Evolutionary conservation across 1,140 invertebrate genomes (phyloP).

Genomic region (Aphelenchoides fujianensis): DNA sequence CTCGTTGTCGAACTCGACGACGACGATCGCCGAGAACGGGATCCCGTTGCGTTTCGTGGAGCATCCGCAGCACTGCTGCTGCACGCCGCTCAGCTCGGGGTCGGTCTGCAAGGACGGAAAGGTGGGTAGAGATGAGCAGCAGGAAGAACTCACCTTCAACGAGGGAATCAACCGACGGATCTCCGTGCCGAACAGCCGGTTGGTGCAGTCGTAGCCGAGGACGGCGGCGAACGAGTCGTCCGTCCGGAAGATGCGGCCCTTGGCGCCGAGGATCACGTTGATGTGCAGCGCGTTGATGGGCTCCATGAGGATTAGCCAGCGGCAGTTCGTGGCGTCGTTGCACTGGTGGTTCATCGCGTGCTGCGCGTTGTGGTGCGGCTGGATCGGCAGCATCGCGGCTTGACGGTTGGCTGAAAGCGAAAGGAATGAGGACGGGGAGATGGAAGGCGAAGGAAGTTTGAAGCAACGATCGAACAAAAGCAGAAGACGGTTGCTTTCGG

Average conservation of each 20-base stretch:
- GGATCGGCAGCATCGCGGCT: not conserved
- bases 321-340: slow-evolving; percentile 27
- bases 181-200: slow-evolving; percentile 50
- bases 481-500: no score
- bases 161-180: slow-evolving; percentile 42
- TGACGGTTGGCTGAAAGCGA: not conserved
- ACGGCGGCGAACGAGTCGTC: slow-evolving; percentile 44
- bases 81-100: slow-evolving; percentile 21
- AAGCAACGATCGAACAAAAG: no score
- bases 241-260: slow-evolving; percentile 50
- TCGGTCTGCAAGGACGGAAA: no score
- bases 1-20: slow-evolving; percentile 37
- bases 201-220: slow-evolving; percentile 52
- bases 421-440: not conserved
- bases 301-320: slow-evolving; percentile 56
- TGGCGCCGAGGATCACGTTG: slow-evolving; percentile 46
- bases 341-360: slow-evolving; percentile 4
- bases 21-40: slow-evolving; percentile 39
- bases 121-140: not conserved
- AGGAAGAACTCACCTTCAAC: slow-evolving; percentile 28
- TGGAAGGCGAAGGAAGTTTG: not conserved
- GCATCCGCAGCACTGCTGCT: slow-evolving; percentile 41
- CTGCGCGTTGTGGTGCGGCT: slow-evolving; percentile 20
- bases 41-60: slow-evolving; percentile 39
- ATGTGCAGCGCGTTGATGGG: slow-evolving; percentile 50